Evolutionary conservation across 1,140 invertebrate species (phyloP), one percentile per base, ranked within the genome.

Genomic region (Sinonovacula constricta): DNA sequence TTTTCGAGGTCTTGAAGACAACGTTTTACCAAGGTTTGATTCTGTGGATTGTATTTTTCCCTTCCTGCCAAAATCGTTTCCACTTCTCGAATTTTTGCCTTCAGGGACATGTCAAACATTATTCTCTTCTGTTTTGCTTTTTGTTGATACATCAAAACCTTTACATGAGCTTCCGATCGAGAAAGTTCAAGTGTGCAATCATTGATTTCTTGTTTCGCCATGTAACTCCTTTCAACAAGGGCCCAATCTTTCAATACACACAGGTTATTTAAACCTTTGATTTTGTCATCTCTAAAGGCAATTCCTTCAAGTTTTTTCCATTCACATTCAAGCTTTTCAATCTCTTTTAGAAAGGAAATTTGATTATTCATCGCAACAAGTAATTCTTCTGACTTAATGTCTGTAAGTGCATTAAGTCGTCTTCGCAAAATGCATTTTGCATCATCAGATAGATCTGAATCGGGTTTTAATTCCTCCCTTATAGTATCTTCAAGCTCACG

Each of bases 1-100:
- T 78, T 69, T 26, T 79, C 57, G 5, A 87, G 51, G 1, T 81
- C 66, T 0, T 71, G 57, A 2, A 83, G n/a, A 12, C 85, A 71
- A 15, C 54, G 3, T 36, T 82, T 67, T 34, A 78, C 75, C 12
- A 18, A 36, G 12, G 36, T 28, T 36, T 54, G 60, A 3, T 60
- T 36, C 5, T 3, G n/a, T 10, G 51, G 56, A 24, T 26, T 28
- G 24, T 62, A 78, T 39, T 70, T 69, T 30, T 51, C 30, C 12
- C 4, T 24, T 18, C 67, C 49, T 34, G 33, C 39, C 3, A 78
- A 1, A 14, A 62, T 51, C 30, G 28, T 60, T 53, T 78, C 75
- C 7, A 39, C 57, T 39, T 78, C 75, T 31, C 28, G 7, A 31
- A 78, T 78, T 22, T 62, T 69, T 31, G 15, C 24, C 51, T 54